phyloP scores from a whole-genome alignment of 30 jellyfish, hydroid and myxozoan species.

The Cassiopea andromeda region DNA sequence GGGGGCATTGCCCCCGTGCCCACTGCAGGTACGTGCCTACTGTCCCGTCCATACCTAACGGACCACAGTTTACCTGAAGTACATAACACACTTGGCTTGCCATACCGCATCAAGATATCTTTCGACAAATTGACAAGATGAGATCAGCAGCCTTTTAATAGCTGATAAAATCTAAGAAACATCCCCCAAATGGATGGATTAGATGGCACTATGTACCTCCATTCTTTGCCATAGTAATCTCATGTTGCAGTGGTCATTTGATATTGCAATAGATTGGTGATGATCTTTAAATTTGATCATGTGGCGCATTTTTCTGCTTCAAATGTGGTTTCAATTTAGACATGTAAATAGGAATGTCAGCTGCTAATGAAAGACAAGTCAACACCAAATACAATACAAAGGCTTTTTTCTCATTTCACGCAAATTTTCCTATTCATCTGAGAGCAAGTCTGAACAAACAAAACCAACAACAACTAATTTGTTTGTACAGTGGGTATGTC shows the following conservation, averaged over 20 bases:
- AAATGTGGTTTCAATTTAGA: conserved; percentile 20
- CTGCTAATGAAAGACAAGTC: conserved; percentile 27
- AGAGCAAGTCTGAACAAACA: too few relatives aligned
- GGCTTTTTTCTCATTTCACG: neutral
- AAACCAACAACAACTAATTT: too few relatives aligned
- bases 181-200: neutral
- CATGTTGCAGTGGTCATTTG: conserved; percentile 32
- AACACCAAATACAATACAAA: neutral
- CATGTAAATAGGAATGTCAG: conserved; percentile 1
- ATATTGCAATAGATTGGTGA: conserved; percentile 11
- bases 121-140: neutral
- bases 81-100: neutral
- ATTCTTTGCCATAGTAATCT: neutral
- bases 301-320: conserved; percentile 20
- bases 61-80: neutral
- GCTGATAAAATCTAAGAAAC: neutral
- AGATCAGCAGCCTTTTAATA: neutral
- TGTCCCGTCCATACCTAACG: neutral
- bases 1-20: too few relatives aligned
- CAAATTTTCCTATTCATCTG: neutral
- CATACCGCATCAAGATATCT: neutral
- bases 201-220: neutral
- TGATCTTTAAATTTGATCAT: neutral
- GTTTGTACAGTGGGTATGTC: too few relatives aligned
- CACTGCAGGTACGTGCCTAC: neutral